phyloP scores from a whole-genome alignment of 2,113 vertebrate species.

The Rutilus rutilus region DNA sequence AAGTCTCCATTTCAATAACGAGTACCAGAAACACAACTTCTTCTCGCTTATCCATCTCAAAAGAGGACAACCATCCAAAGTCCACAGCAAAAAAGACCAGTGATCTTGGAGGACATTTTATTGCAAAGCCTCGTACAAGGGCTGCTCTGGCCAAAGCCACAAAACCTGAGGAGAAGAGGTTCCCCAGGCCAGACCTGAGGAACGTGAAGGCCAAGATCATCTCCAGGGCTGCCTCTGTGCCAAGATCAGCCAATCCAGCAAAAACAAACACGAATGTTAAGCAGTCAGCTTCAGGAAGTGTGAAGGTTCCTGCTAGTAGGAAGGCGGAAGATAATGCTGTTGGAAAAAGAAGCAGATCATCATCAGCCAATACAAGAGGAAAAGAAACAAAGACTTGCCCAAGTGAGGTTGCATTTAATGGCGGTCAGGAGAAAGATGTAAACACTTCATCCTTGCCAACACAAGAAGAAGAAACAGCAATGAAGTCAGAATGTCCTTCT shows the following conservation, averaged over 20 bases:
- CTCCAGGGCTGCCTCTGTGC: slow-evolving; percentile 41
- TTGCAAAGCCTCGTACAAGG: not conserved
- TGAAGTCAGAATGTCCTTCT: not conserved
- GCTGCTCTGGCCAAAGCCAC: not conserved
- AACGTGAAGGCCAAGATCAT: slow-evolving; percentile 62
- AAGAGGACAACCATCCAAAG: slow-evolving; percentile 16
- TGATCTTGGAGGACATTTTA: not conserved
- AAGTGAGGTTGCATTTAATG: not conserved
- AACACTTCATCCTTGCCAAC: not conserved
- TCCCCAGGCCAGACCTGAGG: slow-evolving; percentile 59
- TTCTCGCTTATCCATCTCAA: not conserved
- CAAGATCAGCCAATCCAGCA: slow-evolving; percentile 32
- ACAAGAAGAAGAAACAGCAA: slow-evolving; percentile 9
- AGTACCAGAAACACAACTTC: not conserved
- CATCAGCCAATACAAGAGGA: slow-evolving; percentile 55
- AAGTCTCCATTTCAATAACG: not conserved
- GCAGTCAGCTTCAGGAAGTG: slow-evolving; percentile 11
- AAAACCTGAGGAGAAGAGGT: slow-evolving; percentile 49
- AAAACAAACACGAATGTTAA: slow-evolving; percentile 34
- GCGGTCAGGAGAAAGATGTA: not conserved
- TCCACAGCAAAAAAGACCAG: slow-evolving; percentile 23
- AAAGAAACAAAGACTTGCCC: slow-evolving; percentile 43
- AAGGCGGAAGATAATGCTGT: slow-evolving; percentile 52
- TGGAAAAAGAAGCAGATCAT: slow-evolving; percentile 48
- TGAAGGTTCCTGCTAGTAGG: slow-evolving; percentile 39